Evolutionary conservation across 2,888 invertebrate genomes (phyloP), one percentile per base, ranked within the genome.

Genomic region (Orthosia gracilis): DNA sequence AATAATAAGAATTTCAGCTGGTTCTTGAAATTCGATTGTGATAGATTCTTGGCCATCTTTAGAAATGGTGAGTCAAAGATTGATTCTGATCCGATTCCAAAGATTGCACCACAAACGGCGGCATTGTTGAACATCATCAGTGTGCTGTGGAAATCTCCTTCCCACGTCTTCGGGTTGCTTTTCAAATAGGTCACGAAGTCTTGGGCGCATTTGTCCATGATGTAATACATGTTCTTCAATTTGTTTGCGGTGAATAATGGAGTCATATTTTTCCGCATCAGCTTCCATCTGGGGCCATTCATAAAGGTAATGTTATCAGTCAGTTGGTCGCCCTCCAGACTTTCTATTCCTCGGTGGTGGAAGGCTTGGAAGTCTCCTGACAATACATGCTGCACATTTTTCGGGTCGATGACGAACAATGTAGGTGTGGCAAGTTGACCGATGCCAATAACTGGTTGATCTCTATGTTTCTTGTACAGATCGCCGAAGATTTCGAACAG

Each of bases 171-270:
- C 52, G 90, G 89, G 68, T 90, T 87, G 1, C 85, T 69, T 18
- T 90, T 88, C 5, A 93, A 73, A 61, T 87, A 87, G 0, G 84
- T 76, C 2, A 92, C 86, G 17, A 93, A 93, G 69, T 93, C 92
- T 66, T 85, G 84, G 0, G 91, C 92, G 31, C 91, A 87, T 73
- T 88, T 91, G 18, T 91, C 91, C 65, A 94, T 90, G n/a, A 94
- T 91, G 54, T 90, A 90, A 77, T 90, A 94, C 93, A 95, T 93
- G 58, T 91, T 92, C 73, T 93, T 93, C 15, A 95, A 84, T 76
- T 94, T 95, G 0, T 86, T 85, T 0, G 90, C 83, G 0, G 94
- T 94, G 73, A 95, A 95, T 1, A 93, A 85, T 0, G 95, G 93
- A 0, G 93, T 91, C 85, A 95, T 86, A 55, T 91, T 94, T 52